These are phyloP conservation scores for Canis aureus DNA, from an alignment of 2,113 vertebrate species.

Conservation along the genomic window DNA sequence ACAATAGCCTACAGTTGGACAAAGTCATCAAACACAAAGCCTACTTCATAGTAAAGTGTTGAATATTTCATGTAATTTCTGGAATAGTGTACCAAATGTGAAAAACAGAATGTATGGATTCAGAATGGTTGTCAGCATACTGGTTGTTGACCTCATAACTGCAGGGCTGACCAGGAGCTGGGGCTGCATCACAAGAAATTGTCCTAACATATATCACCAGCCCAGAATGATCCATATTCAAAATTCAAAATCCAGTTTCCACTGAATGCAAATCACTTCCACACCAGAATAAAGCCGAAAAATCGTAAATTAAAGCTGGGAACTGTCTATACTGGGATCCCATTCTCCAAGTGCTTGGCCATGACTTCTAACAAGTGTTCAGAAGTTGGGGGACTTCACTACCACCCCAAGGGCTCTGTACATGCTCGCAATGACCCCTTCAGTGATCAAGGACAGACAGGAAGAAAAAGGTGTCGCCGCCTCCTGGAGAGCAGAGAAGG, in stretches of 20 bases:
- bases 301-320: not conserved
- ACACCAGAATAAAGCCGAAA: not conserved
- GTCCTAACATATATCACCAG: not conserved
- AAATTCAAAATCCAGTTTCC: not conserved
- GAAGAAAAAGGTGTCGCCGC: not conserved
- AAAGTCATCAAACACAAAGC: not conserved
- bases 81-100: not conserved
- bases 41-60: not conserved
- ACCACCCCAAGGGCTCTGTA: not conserved
- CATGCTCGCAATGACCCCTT: not conserved
- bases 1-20: not conserved
- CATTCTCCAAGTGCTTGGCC: not conserved
- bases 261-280: not conserved
- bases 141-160: not conserved
- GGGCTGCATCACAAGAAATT: not conserved
- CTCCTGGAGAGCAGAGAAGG: not conserved
- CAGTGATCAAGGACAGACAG: not conserved
- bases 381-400: not conserved
- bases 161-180: not conserved
- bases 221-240: not conserved
- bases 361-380: not conserved
- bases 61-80: not conserved
- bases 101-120: not conserved
- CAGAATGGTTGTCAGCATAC: too few species aligned
- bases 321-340: not conserved